These are phyloP conservation scores for Patiria miniata DNA, from an alignment of 35 echinoderm and acorn worm genomes.

Conservation along the genomic window DNA sequence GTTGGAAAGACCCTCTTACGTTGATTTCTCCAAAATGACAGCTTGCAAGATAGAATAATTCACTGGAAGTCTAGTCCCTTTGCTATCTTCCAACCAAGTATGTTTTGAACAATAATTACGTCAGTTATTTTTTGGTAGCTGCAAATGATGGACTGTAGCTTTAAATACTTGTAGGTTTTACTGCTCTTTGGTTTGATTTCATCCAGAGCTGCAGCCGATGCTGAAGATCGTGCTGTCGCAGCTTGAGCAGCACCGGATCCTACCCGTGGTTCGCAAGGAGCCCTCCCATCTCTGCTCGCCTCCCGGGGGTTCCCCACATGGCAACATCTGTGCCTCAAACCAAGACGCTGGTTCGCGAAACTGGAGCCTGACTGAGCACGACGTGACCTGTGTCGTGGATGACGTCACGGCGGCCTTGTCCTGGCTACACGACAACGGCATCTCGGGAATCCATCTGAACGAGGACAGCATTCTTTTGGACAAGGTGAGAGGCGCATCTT, in stretches of 20 bases:
- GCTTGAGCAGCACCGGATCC: not conserved
- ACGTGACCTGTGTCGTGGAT: not conserved
- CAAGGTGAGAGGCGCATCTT: not conserved
- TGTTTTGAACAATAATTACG: too few species aligned
- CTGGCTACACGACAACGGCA: not conserved
- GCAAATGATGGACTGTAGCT: too few species aligned
- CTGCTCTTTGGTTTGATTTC: not conserved
- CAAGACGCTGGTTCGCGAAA: too few species aligned
- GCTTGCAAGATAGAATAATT: too few species aligned
- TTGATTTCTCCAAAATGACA: too few species aligned
- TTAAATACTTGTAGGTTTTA: too few species aligned
- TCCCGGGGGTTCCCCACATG: not conserved
- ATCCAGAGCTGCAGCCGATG: not conserved
- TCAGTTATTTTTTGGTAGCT: too few species aligned
- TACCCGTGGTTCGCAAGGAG: not conserved
- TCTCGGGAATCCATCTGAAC: not conserved
- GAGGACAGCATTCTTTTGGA: not conserved
- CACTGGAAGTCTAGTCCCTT: too few species aligned
- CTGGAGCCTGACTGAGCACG: not conserved
- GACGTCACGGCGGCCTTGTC: not conserved
- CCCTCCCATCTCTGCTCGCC: not conserved
- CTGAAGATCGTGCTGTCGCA: not conserved
- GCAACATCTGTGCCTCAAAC: not conserved
- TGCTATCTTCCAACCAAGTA: too few species aligned
- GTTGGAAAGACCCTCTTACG: too few species aligned